Conservation (phyloP, 2,113 vertebrate species). For the Callocephalon fimbriatum region DNA sequence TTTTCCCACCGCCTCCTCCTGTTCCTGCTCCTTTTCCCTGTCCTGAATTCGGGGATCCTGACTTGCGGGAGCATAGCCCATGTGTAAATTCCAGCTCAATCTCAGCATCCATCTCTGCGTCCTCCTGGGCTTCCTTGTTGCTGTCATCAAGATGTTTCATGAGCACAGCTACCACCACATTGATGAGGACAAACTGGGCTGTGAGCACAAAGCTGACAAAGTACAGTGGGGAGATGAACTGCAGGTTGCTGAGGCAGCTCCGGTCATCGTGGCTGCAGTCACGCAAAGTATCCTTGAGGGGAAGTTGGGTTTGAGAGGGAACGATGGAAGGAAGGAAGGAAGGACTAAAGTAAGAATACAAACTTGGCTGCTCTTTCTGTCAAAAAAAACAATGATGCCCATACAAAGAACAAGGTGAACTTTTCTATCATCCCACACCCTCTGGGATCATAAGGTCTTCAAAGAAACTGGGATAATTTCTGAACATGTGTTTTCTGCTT, state of each 20-base stretch:
- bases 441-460: background rate
- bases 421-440: background rate
- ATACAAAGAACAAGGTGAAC: background rate
- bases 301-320: constrained; percentile 18
- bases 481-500: background rate
- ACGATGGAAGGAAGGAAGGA: constrained; percentile 43
- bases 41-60: constrained; percentile 73
- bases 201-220: constrained; percentile 99
- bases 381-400: background rate
- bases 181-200: constrained; percentile 99
- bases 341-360: constrained; percentile 34
- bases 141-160: constrained; percentile 99
- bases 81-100: constrained; percentile 95
- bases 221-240: constrained; percentile 95
- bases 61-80: constrained; percentile 77
- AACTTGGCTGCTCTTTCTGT: background rate
- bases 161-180: constrained; percentile 98
- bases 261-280: constrained; percentile 94
- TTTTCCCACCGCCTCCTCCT: constrained; percentile 34
- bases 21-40: constrained; percentile 24
- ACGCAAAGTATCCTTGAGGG: constrained; percentile 90
- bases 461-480: background rate
- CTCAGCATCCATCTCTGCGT: constrained; percentile 98
- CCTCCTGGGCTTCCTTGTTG: constrained; percentile 99
- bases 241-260: constrained; percentile 93